Evolutionary conservation across 1,140 invertebrate species (phyloP), one percentile per base, ranked within the genome.

Genomic region (Cataglyphis hispanica): DNA sequence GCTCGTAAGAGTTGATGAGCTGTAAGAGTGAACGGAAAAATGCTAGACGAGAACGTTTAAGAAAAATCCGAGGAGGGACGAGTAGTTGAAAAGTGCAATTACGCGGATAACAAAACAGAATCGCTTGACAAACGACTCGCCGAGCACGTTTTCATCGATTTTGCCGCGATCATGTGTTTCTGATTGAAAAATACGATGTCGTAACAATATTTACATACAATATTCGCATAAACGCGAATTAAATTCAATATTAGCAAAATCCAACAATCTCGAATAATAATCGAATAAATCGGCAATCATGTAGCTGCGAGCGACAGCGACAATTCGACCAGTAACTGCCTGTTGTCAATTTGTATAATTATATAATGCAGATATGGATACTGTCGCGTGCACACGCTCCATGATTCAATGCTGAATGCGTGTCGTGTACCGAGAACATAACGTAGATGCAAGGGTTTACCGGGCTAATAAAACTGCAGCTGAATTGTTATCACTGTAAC

Each of bases 321-420:
- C 22, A 58, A 61, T n/a, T 56, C 61, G 11, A 27, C 8, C 31
- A 50, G 4, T 27, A 77, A 77, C 25, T 64, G 74, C 37, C 31
- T 77, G 58, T 77, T 77, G 75, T 63, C 75, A 77, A 77, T 77
- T 64, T 77, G 60, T 77, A 43, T 77, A 77, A 77, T 77, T 77
- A 31, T 76, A 63, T 58, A 61, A 64, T 64, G 19, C 10, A 77
- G 53, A 16, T 64, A 43, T 60, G 74, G 11, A 27, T 16, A 64
- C 58, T 22, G 74, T 63, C 74, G 58, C 16, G 58, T 13, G 74
- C 74, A 77, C 19, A 34, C 27, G 75, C 5, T 31, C 53, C 25
- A 63, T 76, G 60, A 76, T 31, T 76, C 37, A 43, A 25, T n/a
- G 22, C 16, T 16, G 46, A 16, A 63, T 25, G 37, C 8, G 58